Evolutionary conservation across 2,888 invertebrate genomes (phyloP), one percentile per base, ranked within the genome.

Genomic region (Crematogaster levior): DNA sequence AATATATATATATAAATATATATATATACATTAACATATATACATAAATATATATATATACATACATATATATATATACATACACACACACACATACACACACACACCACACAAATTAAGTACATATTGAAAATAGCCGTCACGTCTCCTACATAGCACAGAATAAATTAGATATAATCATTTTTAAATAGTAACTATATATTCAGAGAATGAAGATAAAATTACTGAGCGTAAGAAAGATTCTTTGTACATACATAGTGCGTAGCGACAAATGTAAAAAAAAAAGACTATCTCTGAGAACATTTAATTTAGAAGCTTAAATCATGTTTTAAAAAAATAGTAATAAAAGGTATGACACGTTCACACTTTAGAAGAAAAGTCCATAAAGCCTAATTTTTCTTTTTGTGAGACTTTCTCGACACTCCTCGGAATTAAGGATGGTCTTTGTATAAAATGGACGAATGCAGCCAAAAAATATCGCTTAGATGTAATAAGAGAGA

Each of bases 231-330:
- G 77, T 87, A 83, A 84, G 82, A 40, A 80, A 68, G 77, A 91
- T 86, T 88, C 83, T 90, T 87, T 91, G 88, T 91, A 90, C 58
- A 90, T 91, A 87, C 84, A 85, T 74, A 77, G 72, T 85, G 80
- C 74, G 79, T 89, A 87, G 83, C 60, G 74, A 89, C 70, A 85
- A 88, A 86, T 85, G 86, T 90, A 91, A 90, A 91, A 83, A 90
- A 81, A 37, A 40, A 81, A 24, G 24, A 40, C 37, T 75, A 72
- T 87, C 46, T 83, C 82, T 75, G 88, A 74, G 77, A 83, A 74
- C 82, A 89, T 90, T 90, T 90, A 85, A 87, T 92, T 90, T 89
- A 88, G 85, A 86, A 80, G 84, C 85, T 86, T 88, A 89, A 88
- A 79, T 86, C 89, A 80, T 81, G 88, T 88, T 90, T 87, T 83